Conservation (phyloP, 2,113 vertebrate species). For the Zosterops hypoxanthus region DNA sequence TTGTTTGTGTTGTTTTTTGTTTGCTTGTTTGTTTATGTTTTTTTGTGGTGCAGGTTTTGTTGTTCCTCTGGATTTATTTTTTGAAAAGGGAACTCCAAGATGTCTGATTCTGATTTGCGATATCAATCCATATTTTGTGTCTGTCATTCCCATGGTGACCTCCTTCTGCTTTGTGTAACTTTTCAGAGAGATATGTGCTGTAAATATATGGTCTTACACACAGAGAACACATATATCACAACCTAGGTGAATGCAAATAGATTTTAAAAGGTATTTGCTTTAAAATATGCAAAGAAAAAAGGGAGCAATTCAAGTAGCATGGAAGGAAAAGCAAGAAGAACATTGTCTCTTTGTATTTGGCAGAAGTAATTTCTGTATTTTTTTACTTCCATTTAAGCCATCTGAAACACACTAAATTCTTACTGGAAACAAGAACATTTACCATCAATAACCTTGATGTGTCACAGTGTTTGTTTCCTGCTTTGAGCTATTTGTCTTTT, state of each 20-base stretch:
- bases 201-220: background rate
- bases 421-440: background rate
- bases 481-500: background rate
- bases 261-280: background rate
- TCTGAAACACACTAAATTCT: background rate
- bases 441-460: background rate
- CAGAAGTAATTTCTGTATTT: background rate
- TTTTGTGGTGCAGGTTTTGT: background rate
- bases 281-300: background rate
- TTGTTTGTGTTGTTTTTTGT: too few species aligned
- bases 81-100: background rate
- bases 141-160: background rate
- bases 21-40: too few species aligned
- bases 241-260: background rate
- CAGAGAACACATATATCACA: background rate
- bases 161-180: background rate
- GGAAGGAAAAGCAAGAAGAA: background rate
- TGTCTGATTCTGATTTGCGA: background rate
- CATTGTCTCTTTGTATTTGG: background rate
- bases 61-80: background rate
- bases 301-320: rapidly evolving
- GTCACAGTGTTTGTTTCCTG: background rate
- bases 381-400: background rate
- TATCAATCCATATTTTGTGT: background rate
- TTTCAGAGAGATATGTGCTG: background rate